These are phyloP conservation scores for Temnothorax curvispinosus DNA, from an alignment of 1,140 invertebrate species.

Conservation along the genomic window DNA sequence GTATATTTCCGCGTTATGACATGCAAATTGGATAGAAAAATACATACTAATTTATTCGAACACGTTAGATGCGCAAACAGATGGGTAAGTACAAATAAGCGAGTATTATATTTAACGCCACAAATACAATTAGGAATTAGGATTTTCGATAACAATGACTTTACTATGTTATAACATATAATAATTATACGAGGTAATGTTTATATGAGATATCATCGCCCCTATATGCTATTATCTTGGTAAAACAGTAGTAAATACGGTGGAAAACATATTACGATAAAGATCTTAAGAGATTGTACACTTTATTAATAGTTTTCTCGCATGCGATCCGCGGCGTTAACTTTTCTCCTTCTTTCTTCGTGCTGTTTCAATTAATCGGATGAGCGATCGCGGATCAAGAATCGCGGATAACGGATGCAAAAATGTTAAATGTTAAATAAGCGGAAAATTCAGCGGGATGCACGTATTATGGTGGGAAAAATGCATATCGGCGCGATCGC, in stretches of 20 bases:
- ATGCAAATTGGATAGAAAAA: background rate
- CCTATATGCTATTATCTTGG: background rate
- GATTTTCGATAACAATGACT: background rate
- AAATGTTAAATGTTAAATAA: constrained; percentile 20
- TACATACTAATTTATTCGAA: background rate
- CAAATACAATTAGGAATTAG: background rate
- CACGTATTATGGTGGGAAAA: background rate
- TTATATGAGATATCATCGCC: constrained; percentile 1
- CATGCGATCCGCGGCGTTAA: constrained; percentile 7
- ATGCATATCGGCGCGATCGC: constrained; percentile 12
- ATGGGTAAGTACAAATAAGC: background rate
- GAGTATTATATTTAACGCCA: background rate
- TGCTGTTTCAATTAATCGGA: background rate
- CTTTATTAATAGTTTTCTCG: constrained; percentile 40
- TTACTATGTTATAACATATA: background rate
- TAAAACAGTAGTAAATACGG: constrained; percentile 5
- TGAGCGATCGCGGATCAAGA: background rate
- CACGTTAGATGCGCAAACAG: too few species aligned
- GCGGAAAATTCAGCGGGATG: constrained; percentile 27
- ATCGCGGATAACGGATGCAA: background rate
- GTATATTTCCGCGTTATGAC: background rate
- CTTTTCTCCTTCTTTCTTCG: background rate
- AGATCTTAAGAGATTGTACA: constrained; percentile 38
- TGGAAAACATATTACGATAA: constrained; percentile 36
- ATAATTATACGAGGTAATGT: background rate